Base-by-base conservation (phyloP, 2,888 invertebrate species). In the Hypena proboscidalis region DNA sequence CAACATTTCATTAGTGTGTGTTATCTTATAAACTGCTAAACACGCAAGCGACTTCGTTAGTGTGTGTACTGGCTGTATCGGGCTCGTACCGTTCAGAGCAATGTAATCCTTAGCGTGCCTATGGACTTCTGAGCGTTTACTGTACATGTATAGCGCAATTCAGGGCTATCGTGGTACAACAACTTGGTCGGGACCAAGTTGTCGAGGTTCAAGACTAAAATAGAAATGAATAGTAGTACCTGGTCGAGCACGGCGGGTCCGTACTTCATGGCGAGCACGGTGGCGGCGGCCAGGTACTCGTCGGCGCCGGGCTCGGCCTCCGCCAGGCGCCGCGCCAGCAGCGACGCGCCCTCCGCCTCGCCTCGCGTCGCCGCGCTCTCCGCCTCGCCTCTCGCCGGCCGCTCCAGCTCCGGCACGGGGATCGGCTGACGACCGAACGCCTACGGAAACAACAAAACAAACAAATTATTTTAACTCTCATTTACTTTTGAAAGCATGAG, bases 351-450 rank as follows among this genome's bases (percentile, higher is more conserved):
- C 66, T 94, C 94, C 8, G 96, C 95, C 88, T 96, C 95, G 4
- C 93, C 80, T 64, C 93, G 76, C 69, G 78, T 87, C 67, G 48
- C 90, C 74, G 91, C 85, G n/a, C n/a, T n/a, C 58, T 61, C 31
- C 74, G 79, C 22, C 10, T 61, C 62, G 56, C 34, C 5, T 32
- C 4, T 63, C 61, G 10, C 41, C 60, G n/a, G 66, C 48, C 4
- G 58, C 22, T n/a, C n/a, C n/a, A n/a, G n/a, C n/a, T n/a, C n/a
- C n/a, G n/a, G n/a, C n/a, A n/a, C n/a, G 60, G 95, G 95, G 74
- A 95, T 96, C 0, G 98, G 97, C 19, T 97, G 97, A 48, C 98
- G 95, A 40, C 96, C 95, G 52, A 98, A 92, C 2, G 98, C 97
- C 92, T 98, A 96, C 55, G 45, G 49, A 8, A 22, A 31, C 20